A percentile compares a stretch with the other conserved stretches of the same genome.
Conservation (phyloP, 37 sponge, comb jelly and placozoan species). For the Spongilla lacustris region DNA sequence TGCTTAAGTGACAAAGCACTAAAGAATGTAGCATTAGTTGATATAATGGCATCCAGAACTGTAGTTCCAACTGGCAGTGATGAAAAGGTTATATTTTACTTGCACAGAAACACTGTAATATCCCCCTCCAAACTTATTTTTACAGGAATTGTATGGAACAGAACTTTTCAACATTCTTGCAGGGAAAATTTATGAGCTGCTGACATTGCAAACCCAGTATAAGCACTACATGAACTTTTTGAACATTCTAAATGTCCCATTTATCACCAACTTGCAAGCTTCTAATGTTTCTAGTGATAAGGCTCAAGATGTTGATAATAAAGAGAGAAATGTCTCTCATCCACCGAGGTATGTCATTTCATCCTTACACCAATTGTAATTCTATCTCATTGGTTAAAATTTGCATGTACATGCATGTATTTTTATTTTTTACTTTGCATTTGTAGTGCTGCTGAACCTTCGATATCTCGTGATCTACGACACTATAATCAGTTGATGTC, state of each 20-base stretch:
- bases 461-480: slow-evolving; percentile 31
- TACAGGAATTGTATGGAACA: slow-evolving; percentile 56
- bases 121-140: no score
- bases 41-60: not conserved
- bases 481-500: slow-evolving; percentile 69
- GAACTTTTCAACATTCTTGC: slow-evolving; percentile 59
- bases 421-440: not conserved
- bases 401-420: not conserved
- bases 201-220: slow-evolving; percentile 57
- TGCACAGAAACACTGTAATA: no score
- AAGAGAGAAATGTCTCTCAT: not conserved
- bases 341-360: not conserved
- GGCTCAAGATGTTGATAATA: not conserved
- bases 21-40: not conserved
- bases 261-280: slow-evolving; percentile 1
- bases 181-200: slow-evolving; percentile 33
- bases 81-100: not conserved
- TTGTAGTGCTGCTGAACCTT: not conserved
- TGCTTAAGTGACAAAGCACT: not conserved
- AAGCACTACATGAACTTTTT: slow-evolving; percentile 60
- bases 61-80: slow-evolving; percentile 1
- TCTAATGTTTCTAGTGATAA: slow-evolving; percentile 5
- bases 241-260: slow-evolving; percentile 16
- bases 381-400: not conserved
- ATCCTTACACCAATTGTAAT: not conserved